Percentiles rank a stretch among this genome's conserved stretches.
phyloP scores from a whole-genome alignment of 2,797 vertebrate genomes.

The Orientallactaga sibirica region DNA sequence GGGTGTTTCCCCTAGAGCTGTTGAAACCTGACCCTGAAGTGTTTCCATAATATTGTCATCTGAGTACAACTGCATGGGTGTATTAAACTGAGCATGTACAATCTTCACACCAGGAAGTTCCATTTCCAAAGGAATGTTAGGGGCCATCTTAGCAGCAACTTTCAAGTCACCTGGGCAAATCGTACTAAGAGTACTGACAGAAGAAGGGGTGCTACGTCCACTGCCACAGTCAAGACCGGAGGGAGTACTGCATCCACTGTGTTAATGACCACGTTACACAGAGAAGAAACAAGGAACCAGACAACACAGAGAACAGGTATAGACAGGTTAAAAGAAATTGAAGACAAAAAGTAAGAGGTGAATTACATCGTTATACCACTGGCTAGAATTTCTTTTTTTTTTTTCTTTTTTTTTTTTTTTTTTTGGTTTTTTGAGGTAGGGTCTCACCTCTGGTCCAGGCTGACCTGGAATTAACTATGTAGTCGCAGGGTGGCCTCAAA shows the following conservation, averaged over 20 bases:
- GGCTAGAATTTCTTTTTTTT: slow-evolving; percentile 13
- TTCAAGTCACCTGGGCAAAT: slow-evolving; percentile 90
- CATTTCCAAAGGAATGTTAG: slow-evolving; percentile 91
- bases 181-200: slow-evolving; percentile 88
- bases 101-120: slow-evolving; percentile 91
- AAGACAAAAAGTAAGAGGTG: slow-evolving; percentile 69
- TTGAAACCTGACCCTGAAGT: slow-evolving; percentile 91
- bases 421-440: no score
- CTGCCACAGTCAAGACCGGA: slow-evolving; percentile 89
- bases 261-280: slow-evolving; percentile 79
- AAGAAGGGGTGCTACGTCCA: slow-evolving; percentile 89
- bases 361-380: slow-evolving; percentile 66
- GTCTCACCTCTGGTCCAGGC: no score
- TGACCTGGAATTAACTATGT: no score
- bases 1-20: slow-evolving; percentile 90
- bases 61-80: slow-evolving; percentile 91
- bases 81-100: slow-evolving; percentile 91
- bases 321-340: slow-evolving; percentile 80
- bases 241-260: slow-evolving; percentile 90
- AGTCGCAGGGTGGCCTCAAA: no score
- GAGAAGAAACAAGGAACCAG: background rate
- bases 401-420: background rate
- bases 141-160: slow-evolving; percentile 89
- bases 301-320: slow-evolving; percentile 81
- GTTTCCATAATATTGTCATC: slow-evolving; percentile 92